A percentile compares a stretch with the other conserved stretches of the same genome.
phyloP scores from a whole-genome alignment of 2,797 vertebrate species.

The Tolypeutes matacus region DNA sequence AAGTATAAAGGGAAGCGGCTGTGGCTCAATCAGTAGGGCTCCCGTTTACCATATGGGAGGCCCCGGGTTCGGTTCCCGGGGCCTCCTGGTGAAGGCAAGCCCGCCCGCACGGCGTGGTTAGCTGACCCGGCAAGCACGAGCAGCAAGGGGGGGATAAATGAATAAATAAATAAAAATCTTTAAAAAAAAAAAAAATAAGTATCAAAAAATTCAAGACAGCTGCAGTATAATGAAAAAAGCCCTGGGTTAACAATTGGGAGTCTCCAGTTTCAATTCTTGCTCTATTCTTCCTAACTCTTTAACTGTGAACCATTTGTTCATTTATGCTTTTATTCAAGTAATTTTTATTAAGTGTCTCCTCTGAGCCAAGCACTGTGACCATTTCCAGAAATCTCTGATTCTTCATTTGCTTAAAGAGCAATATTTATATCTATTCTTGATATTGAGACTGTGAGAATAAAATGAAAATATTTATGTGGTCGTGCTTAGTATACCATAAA shows the following conservation, averaged over 20 bases:
- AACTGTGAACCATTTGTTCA: neutral
- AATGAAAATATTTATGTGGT: neutral
- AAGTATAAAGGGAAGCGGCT: no score
- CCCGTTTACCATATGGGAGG: no score
- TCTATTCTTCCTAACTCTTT: neutral
- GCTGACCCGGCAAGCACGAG: no score
- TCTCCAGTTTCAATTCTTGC: neutral
- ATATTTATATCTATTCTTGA: slow-evolving; percentile 58
- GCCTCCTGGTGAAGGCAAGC: no score
- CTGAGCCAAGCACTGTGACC: slow-evolving; percentile 12
- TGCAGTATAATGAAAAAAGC: neutral
- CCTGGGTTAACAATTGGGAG: neutral
- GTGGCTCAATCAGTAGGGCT: no score
- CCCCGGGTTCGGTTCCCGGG: no score
- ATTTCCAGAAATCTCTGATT: neutral
- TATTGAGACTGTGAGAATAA: neutral
- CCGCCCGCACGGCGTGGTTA: no score
- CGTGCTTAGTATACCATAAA: slow-evolving; percentile 27
- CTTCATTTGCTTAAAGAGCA: slow-evolving; percentile 41
- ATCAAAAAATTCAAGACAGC: slow-evolving; percentile 27
- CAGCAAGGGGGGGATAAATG: no score
- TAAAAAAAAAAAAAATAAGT: slow-evolving; percentile 28
- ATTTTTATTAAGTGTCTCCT: slow-evolving; percentile 36
- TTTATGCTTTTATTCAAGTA: slow-evolving; percentile 38
- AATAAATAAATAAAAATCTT: no score